phyloP scores from a whole-genome alignment of 2,113 vertebrate genomes.

The Egretta garzetta region DNA sequence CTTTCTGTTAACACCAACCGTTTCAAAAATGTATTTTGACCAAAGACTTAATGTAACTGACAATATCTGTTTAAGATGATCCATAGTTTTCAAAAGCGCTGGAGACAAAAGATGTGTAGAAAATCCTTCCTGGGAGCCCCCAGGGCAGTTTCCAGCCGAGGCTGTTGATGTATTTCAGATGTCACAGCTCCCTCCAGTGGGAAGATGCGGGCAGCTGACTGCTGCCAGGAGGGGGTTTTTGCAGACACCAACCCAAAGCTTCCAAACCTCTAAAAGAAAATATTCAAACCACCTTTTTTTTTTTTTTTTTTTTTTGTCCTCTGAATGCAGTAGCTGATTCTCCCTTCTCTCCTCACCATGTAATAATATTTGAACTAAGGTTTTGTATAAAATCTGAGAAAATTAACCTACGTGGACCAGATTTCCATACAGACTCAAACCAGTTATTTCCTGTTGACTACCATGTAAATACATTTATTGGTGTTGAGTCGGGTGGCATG shows the following conservation, averaged over 20 bases:
- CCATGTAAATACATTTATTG: not conserved
- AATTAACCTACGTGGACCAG: not conserved
- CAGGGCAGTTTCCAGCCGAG: not conserved
- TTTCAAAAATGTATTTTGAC: not conserved
- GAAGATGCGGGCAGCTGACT: not conserved
- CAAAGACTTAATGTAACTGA: not conserved
- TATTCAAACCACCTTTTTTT: not conserved
- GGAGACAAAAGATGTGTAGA: not conserved
- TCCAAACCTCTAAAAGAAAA: not conserved
- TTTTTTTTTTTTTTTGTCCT: not conserved
- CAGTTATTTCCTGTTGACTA: not conserved
- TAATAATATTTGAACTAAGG: not conserved
- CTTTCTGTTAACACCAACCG: not conserved
- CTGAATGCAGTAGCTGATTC: not conserved
- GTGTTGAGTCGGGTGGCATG: not conserved
- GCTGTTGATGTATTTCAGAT: slow-evolving; percentile 29
- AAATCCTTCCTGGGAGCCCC: not conserved
- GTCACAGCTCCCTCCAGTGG: slow-evolving; percentile 64
- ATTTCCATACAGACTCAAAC: not conserved
- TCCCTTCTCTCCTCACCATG: not conserved
- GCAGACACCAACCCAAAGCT: not conserved
- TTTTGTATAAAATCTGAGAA: not conserved
- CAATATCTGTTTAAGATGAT: not conserved
- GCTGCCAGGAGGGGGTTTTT: not conserved
- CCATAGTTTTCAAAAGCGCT: not conserved